Base-by-base conservation (phyloP, 2,888 invertebrate species). In the Lobophora halterata region DNA sequence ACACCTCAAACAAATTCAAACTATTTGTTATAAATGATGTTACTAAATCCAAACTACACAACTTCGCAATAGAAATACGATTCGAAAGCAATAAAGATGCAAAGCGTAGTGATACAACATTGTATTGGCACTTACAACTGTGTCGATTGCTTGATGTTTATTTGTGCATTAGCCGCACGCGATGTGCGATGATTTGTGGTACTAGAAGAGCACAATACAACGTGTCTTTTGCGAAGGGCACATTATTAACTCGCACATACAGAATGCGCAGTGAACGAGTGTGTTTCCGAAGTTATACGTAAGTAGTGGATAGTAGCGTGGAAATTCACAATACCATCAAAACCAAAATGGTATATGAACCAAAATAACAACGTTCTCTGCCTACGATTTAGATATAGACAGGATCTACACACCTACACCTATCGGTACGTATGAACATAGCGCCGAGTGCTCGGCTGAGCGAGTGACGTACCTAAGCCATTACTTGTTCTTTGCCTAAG, bases 121-220 rank as follows among this genome's bases (percentile, higher is more conserved):
- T 36, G 49, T 53, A 65, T 63, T 62, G 65, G 51, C 58, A 61
- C 54, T 64, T 46, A 56, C 55, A 49, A 52, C 61, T 55, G 55
- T 44, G 50, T 56, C 56, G 57, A 61, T 64, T 56, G 58, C 46
- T 36, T 27, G n/a, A n/a, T n/a, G 55, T 61, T 62, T 66, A 63
- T 65, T 62, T 60, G 57, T 38, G 52, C 50, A 49, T 65, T 66
- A 62, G 41, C 50, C 49, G 62, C 75, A 76, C 74, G 75, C 75
- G 64, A 74, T 54, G 30, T 30, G 28, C 9, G 32, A 44, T 54
- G 51, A 55, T 57, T 56, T 58, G 52, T 56, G 37, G 14, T 12
- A 9, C 16, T 23, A 8, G 23, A 30, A 30, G n/a, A n/a, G n/a
- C 37, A 30, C 16, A 26, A 26, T 27, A 24, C 40, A 34, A 41